Percentiles rank a stretch among this genome's conserved stretches.
These are phyloP conservation scores for Andrena cerasifolii DNA, from an alignment of 1,140 invertebrate species.

Conservation along the genomic window DNA sequence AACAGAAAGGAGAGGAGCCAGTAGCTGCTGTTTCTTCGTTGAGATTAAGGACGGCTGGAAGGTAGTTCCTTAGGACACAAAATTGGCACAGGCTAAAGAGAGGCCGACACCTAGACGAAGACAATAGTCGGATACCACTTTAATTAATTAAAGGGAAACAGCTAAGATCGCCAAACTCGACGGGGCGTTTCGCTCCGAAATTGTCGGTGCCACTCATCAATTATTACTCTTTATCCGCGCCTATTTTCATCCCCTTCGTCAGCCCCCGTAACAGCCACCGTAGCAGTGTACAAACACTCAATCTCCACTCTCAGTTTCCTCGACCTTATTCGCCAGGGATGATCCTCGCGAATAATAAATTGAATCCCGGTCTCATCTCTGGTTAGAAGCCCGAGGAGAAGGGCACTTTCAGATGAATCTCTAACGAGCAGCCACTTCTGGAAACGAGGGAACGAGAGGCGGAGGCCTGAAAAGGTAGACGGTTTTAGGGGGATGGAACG, in stretches of 20 bases:
- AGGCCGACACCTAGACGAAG: not conserved
- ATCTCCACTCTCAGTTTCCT: constrained; percentile 39
- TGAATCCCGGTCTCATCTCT: constrained; percentile 52
- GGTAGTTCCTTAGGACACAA: too few relatives aligned
- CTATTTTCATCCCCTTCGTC: not conserved
- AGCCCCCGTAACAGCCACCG: too few relatives aligned
- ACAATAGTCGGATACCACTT: not conserved
- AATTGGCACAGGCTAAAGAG: too few relatives aligned
- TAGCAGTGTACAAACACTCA: constrained; percentile 4
- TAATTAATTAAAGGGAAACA: constrained; percentile 25
- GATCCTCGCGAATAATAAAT: constrained; percentile 54
- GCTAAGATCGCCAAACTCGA: not conserved
- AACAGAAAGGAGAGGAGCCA: too few relatives aligned
- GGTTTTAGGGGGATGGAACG: not conserved
- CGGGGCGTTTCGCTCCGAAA: not conserved
- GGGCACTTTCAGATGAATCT: constrained; percentile 50
- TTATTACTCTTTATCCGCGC: not conserved
- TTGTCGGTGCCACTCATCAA: not conserved
- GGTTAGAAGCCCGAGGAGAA: constrained; percentile 32
- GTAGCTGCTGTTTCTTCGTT: too few relatives aligned
- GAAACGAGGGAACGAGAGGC: constrained; percentile 20
- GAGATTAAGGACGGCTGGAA: too few relatives aligned
- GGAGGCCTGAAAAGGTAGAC: constrained; percentile 8
- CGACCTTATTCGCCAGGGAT: constrained; percentile 38
- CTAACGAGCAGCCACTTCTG: constrained; percentile 50